Evolutionary conservation across 2,888 invertebrate genomes (phyloP).

Genomic region (Drosophila nigricruria): DNA sequence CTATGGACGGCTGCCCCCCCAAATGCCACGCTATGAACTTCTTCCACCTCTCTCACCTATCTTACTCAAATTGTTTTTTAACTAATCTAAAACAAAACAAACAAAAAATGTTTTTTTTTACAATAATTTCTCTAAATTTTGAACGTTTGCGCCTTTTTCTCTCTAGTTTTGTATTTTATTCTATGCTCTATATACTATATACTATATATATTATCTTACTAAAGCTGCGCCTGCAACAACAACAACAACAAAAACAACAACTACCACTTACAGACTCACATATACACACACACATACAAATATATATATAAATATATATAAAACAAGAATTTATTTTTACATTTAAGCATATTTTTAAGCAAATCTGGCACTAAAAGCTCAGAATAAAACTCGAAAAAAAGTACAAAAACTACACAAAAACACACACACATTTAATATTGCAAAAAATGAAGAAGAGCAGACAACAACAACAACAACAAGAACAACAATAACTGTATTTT

Average conservation of each 20-base stretch:
- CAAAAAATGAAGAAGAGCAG: conserved; percentile 39
- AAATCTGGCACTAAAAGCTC: conserved; percentile 42
- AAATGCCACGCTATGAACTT: conserved; percentile 13
- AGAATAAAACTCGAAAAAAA: conserved; percentile 31
- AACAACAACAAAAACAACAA: conserved; percentile 57
- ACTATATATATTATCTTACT: conserved; percentile 32
- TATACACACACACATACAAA: conserved; percentile 25
- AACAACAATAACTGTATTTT: conserved; percentile 19
- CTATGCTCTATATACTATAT: conserved; percentile 16
- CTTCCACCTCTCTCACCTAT: conserved; percentile 18
- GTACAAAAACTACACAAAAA: conserved; percentile 31
- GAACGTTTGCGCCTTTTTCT: conserved; percentile 35
- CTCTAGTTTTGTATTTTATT: conserved; percentile 38
- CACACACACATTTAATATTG: conserved; percentile 15
- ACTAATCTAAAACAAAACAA: conserved; percentile 2
- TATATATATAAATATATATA: conserved; percentile 25
- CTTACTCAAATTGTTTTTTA: conserved; percentile 16
- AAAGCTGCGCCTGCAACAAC: conserved; percentile 68
- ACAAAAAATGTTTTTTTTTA: neutral
- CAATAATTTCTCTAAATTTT: conserved; percentile 31
- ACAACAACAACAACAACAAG: neutral
- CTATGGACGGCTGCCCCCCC: conserved; percentile 26
- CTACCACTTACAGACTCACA: conserved; percentile 17
- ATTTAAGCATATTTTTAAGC: conserved; percentile 45
- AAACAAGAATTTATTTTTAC: conserved; percentile 18